phyloP scores from a whole-genome alignment of 2,888 invertebrate genomes.

The Scrobipalpa atriplicella region DNA sequence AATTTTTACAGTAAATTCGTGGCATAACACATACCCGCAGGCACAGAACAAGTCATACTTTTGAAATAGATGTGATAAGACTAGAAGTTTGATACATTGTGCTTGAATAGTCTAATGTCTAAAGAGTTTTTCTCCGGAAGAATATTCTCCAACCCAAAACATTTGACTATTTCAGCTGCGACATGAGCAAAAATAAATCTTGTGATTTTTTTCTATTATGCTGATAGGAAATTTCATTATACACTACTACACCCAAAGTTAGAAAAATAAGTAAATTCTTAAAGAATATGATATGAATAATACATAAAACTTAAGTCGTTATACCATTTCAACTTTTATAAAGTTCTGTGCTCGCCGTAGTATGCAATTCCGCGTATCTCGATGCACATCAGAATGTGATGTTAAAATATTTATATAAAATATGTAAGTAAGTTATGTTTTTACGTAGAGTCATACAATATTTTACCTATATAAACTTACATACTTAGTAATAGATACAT shows the following conservation, averaged over 20 bases:
- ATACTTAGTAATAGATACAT: too few relatives aligned
- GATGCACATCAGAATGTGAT: slow-evolving; percentile 33
- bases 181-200: too few relatives aligned
- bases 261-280: too few relatives aligned
- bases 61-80: background rate
- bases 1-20: slow-evolving; percentile 24
- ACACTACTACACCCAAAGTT: too few relatives aligned
- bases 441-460: background rate
- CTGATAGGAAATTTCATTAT: too few relatives aligned
- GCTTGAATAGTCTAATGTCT: too few relatives aligned
- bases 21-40: slow-evolving; percentile 11
- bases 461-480: background rate
- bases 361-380: slow-evolving; percentile 36
- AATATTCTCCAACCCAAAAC: too few relatives aligned
- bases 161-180: too few relatives aligned
- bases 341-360: slow-evolving; percentile 27
- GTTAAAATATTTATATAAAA: slow-evolving; percentile 20
- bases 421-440: background rate
- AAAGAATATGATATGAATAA: background rate
- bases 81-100: background rate
- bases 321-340: background rate
- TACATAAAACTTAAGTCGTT: background rate
- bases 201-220: too few relatives aligned
- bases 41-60: background rate
- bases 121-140: too few relatives aligned